These are phyloP conservation scores for Plectus sambesii DNA, from an alignment of 1,140 invertebrate species.

Conservation along the genomic window DNA sequence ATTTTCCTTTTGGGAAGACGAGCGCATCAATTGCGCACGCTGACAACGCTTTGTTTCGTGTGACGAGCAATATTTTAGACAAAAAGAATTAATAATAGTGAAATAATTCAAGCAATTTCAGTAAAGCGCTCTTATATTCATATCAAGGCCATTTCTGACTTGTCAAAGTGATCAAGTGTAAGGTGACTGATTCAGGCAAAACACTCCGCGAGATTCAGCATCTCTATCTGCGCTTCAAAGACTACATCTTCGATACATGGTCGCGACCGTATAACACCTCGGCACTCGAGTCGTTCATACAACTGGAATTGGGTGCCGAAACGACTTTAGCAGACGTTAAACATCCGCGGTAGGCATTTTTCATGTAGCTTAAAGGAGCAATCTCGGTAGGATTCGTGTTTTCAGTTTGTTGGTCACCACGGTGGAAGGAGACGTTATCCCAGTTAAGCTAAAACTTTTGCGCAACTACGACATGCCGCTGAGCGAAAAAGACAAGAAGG, in stretches of 20 bases:
- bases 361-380: background rate
- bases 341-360: conserved; percentile 60
- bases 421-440: conserved; percentile 75
- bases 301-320: conserved; percentile 69
- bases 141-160: conserved; percentile 6
- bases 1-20: too few species aligned
- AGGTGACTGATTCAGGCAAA: conserved; percentile 37
- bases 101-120: conserved; percentile 6
- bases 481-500: conserved; percentile 39
- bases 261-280: conserved; percentile 55
- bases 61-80: too few species aligned
- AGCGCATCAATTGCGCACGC: too few species aligned
- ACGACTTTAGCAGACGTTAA: conserved; percentile 76
- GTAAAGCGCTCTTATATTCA: conserved; percentile 17
- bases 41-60: too few species aligned
- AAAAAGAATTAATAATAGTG: too few species aligned
- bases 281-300: conserved; percentile 69
- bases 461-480: conserved; percentile 71
- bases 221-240: conserved; percentile 43
- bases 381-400: too few species aligned
- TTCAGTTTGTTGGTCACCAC: conserved; percentile 73
- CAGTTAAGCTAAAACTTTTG: conserved; percentile 83
- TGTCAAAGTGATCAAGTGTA: too few species aligned
- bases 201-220: conserved; percentile 33
- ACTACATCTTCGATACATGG: conserved; percentile 40